Base-by-base conservation (phyloP, 1,140 invertebrate genomes). In the Wasmannia auropunctata region DNA sequence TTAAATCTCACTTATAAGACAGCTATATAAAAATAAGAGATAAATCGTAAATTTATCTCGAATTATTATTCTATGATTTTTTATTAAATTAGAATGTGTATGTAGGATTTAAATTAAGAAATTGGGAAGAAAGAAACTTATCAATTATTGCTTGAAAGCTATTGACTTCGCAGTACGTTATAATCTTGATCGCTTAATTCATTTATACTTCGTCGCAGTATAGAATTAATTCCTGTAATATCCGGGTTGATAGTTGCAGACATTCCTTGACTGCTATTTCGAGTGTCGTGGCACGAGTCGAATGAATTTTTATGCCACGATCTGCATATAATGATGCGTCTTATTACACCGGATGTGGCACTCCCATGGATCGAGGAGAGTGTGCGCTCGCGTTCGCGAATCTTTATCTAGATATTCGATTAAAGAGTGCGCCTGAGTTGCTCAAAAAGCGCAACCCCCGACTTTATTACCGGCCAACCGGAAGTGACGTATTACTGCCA, bases 281-380 rank as follows among this genome's bases (percentile, higher is more conserved):
- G 60, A 43, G 34, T 60, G 37, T 31, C 25, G 75, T 86, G 83
- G 46, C 84, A 62, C 76, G 86, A 85, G 76, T 76, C 75, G 34
- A 88, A 91, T 92, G 86, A 91, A 92, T 90, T 93, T 92, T 91
- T 90, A 93, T 93, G 63, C 43, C 75, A 88, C 77, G 58, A 92
- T 93, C 89, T 92, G 87, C 92, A 93, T 93, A 93, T 93, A 93
- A 93, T 92, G 92, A 93, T 89, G 75, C 75, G 65, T 86, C 84
- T 88, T 91, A 92, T 92, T 91, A 89, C 86, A 85, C 88, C 91
- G 92, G 92, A 93, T 91, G 91, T 87, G 91, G 83, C 92, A 91
- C 92, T 91, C 92, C 92, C 70, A 86, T 62, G 65, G n/a, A n/a
- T n/a, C n/a, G n/a, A n/a, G n/a, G 31, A 16, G 63, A 49, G 65